Base-by-base conservation (phyloP, 2,113 vertebrate species). In the Potamarius usumacintae region DNA sequence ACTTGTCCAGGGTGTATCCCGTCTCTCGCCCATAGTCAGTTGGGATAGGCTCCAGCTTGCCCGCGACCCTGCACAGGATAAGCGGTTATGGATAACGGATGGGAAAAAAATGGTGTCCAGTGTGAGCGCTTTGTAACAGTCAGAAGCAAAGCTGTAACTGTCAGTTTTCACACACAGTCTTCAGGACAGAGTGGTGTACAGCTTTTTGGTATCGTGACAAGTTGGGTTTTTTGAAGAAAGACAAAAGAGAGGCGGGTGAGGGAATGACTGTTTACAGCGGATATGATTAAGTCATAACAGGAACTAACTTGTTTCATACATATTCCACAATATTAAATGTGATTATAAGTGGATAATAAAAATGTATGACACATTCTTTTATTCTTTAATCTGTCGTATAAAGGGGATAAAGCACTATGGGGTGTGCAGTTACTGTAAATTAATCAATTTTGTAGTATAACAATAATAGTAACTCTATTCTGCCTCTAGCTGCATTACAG, bases 241-340 rank as follows among this genome's bases (percentile, higher is more conserved):
- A 30, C 17, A 57, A 58, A 60, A 27, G 20, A 22, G 20, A 62
- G 18, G 5, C 30, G 62, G 79, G 20, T 62, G 79, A 82, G 57
- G 30, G 30, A 81, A 34, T 1, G 17, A 62, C 30, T 82, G 78
- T 30, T 30, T 80, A 34, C 6, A 20, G 22, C 55, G 34, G 78
- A 12, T 34, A 80, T 58, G 57, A 27, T 30, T 27, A 79, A 57
- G 53, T 27, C n/a, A 17, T 57, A 55, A 78, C 76, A 78, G 52
- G 76, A 78, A 55, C 25, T 78, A 78, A 27, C 76, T 27, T 60
- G 55, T 80, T 80, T 30, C 55, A 80, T 27, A 80, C 15, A 57
- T 1, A 1, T 78, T 57, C 77, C 25, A 18, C 52, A 27, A 79
- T 7, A 79, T 14, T 52, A 77, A 50, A 76, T 50, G 76, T 53